Conservation (phyloP, 1,140 invertebrate species). For the Drosophila nasuta region DNA sequence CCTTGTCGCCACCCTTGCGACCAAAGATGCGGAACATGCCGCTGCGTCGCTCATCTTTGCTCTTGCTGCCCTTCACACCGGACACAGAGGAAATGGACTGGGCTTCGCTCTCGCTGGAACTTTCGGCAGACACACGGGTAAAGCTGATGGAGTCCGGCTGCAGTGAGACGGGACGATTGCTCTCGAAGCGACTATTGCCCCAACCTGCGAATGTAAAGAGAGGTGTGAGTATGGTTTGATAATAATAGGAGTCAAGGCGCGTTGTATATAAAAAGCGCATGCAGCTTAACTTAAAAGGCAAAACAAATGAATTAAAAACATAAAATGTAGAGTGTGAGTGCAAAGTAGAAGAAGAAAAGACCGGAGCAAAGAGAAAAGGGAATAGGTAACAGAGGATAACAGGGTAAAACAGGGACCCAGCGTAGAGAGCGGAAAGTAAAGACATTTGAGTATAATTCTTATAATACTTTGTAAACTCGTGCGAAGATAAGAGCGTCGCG, state of each 20-base stretch:
- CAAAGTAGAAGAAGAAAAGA: slow-evolving; percentile 2
- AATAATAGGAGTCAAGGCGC: neutral
- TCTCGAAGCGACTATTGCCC: slow-evolving; percentile 78
- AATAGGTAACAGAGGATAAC: neutral
- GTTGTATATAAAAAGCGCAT: slow-evolving; percentile 35
- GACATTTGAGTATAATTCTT: slow-evolving; percentile 11
- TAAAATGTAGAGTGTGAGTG: slow-evolving; percentile 29
- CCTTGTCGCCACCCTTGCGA: slow-evolving; percentile 81
- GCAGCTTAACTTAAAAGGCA: slow-evolving; percentile 45
- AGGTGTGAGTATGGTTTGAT: neutral
- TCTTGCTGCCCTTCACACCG: slow-evolving; percentile 80
- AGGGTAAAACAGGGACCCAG: neutral
- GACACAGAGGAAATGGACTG: slow-evolving; percentile 83
- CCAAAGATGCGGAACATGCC: slow-evolving; percentile 84
- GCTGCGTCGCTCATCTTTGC: slow-evolving; percentile 82
- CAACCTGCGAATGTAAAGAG: slow-evolving; percentile 64
- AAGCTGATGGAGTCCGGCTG: slow-evolving; percentile 82
- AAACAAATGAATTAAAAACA: slow-evolving; percentile 14
- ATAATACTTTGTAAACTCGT: slow-evolving; percentile 81
- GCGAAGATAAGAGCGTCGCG: slow-evolving; percentile 79
- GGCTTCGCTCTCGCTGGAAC: slow-evolving; percentile 84
- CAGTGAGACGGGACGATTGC: slow-evolving; percentile 78
- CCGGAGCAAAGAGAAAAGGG: neutral
- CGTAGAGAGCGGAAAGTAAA: neutral
- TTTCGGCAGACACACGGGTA: slow-evolving; percentile 80